A percentile compares a stretch with the other conserved stretches of the same genome.
Evolutionary conservation across 1,140 invertebrate genomes (phyloP).

Genomic region (Drosophila azteca): DNA sequence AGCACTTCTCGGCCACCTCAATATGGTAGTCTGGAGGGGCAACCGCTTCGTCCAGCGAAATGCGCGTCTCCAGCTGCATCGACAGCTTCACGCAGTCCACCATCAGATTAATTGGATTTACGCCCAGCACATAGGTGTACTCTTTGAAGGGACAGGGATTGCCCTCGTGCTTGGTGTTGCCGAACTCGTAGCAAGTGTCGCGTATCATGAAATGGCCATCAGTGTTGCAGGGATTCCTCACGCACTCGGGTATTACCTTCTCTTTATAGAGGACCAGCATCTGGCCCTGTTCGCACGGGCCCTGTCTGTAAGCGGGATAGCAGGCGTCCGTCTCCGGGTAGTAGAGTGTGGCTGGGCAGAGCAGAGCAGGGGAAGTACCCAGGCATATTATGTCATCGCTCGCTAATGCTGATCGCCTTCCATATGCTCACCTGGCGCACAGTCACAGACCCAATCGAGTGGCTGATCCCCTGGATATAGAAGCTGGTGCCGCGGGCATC

Average conservation of each 20-base stretch:
- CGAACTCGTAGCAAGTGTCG: slow-evolving; percentile 84
- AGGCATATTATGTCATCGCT: slow-evolving; percentile 58
- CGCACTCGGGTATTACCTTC: slow-evolving; percentile 86
- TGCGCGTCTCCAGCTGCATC: slow-evolving; percentile 62
- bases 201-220: slow-evolving; percentile 84
- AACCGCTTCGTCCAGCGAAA: slow-evolving; percentile 27
- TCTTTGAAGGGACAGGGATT: slow-evolving; percentile 83
- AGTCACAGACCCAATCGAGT: slow-evolving; percentile 88
- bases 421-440: slow-evolving; percentile 85
- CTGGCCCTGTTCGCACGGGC: slow-evolving; percentile 85
- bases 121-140: slow-evolving; percentile 80
- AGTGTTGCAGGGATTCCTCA: slow-evolving; percentile 86
- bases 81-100: slow-evolving; percentile 84
- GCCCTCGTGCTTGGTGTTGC: slow-evolving; percentile 44
- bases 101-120: slow-evolving; percentile 84
- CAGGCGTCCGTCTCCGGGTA: slow-evolving; percentile 86
- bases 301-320: slow-evolving; percentile 86
- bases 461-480: slow-evolving; percentile 86
- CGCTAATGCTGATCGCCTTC: slow-evolving; percentile 73
- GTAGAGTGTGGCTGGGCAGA: slow-evolving; percentile 85
- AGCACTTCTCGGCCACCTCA: slow-evolving; percentile 63
- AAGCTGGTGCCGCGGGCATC: slow-evolving; percentile 86
- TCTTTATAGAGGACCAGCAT: slow-evolving; percentile 85
- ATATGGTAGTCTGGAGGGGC: slow-evolving; percentile 64
- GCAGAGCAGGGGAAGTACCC: slow-evolving; percentile 26